Base-by-base conservation (phyloP, 2,113 vertebrate genomes). In the Hippocampus guttulatus region DNA sequence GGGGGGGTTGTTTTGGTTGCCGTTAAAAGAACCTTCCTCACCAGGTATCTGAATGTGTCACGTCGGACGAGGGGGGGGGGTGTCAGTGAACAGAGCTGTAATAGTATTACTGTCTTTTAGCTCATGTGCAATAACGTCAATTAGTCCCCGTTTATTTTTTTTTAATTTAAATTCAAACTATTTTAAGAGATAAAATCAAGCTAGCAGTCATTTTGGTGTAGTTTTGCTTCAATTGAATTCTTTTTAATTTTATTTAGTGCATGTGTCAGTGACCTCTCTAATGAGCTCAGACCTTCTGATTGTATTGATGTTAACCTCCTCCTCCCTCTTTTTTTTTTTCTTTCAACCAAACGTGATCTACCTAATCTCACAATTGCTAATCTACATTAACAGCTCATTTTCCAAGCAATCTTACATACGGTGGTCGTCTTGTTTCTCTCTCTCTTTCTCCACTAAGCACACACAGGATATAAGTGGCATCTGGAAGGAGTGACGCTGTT, bases 71-170 rank as follows among this genome's bases (percentile, higher is more conserved):
- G 69, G 68, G 33, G 40, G 62, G 43, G 43, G 43, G 43, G 74
- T 76, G 79, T 83, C 18, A 55, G 71, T 67, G 75, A 81, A 82
- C 75, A 84, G 79, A 84, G 75, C 75, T 87, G 78, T 75, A 81
- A 81, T 88, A 91, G 87, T 91, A 90, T 89, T 88, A 88, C 84
- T 87, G 88, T 89, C 81, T 87, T 33, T 80, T 80, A 87, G 85
- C 84, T 89, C 83, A 86, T 90, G 92, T 93, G 90, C 91, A 92
- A 92, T 93, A 92, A 92, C 79, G 76, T 84, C 82, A 81, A 84
- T 88, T 87, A 81, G 82, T 78, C 82, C 57, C 88, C 91, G n/a
- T 55, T 54, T 49, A 1, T 18, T 90, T 83, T 84, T 85, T 89
- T 85, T 69, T 88, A 82, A 75, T 76, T 71, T 45, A 83, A 85